Evolutionary conservation across 2,888 invertebrate genomes (phyloP), one percentile per base, ranked within the genome.

Genomic region (Eristalis pertinax): DNA sequence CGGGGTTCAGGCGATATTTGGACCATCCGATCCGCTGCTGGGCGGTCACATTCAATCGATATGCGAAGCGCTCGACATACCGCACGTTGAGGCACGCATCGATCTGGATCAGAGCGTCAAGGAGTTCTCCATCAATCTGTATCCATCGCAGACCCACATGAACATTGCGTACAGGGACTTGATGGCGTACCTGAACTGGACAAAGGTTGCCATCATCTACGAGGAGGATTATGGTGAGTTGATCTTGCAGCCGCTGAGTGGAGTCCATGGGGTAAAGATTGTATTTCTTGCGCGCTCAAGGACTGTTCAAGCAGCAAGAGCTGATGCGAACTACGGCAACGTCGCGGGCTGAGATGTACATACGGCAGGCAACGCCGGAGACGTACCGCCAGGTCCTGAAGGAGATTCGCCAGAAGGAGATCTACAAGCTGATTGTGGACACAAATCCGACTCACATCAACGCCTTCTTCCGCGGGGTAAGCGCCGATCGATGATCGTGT

Each of bases 111-210:
- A 90, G 56, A 90, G 74, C 60, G 87, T 90, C 7, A 93, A 92
- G 91, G 96, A 96, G 89, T 97, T 97, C 92, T 97, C 98, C 60
- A 96, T 98, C 90, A 98, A 98, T 93, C 94, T 99, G 73, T 97
- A 97, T 92, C 99, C 99, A 0, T 95, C 97, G 11, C 96, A 97
- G 89, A 95, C 95, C 77, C 94, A 97, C 89, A 95, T 98, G 92
- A 97, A 97, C 91, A 94, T 94, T 91, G 97, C 97, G 0, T 97
- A 98, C 93, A 95, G 96, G 79, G 98, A 98, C 91, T 95, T 98
- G 89, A 97, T 98, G 92, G 94, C 95, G 11, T 97, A 97, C 92
- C 95, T 98, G 84, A 97, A 98, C 92, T 99, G 99, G 99, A 97
- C 97, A 2, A 96, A 96, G 91, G 97, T 98, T 91, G 98, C 98